Evolutionary conservation across 2,888 invertebrate species (phyloP).

Genomic region (Tipula lateralis): DNA sequence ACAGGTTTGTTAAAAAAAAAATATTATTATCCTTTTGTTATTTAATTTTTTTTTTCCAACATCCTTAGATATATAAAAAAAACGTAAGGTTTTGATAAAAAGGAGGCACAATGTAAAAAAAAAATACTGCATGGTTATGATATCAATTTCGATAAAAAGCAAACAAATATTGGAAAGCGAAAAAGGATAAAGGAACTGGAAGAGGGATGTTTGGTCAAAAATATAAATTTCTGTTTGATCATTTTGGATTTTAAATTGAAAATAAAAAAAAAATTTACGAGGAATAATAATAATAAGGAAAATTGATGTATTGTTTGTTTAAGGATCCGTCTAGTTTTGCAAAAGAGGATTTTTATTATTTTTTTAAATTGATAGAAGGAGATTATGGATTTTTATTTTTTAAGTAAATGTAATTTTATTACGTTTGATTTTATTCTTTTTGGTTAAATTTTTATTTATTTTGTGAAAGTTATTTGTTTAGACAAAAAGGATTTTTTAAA

Average conservation of each 20-base stretch:
- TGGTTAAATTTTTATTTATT: slow-evolving; percentile 11
- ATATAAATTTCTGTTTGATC: not conserved
- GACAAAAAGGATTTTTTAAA: not conserved
- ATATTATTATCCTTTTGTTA: not conserved
- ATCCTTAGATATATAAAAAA: not conserved
- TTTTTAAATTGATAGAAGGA: not conserved
- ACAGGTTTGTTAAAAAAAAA: slow-evolving; percentile 9
- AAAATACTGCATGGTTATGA: slow-evolving; percentile 11
- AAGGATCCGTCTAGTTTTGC: not conserved
- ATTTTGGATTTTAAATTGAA: slow-evolving; percentile 1
- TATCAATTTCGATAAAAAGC: slow-evolving; percentile 1
- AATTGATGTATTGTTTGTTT: slow-evolving; percentile 19
- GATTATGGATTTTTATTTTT: not conserved
- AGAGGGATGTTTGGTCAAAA: slow-evolving; percentile 8
- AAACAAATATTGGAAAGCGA: not conserved
- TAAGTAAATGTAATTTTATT: slow-evolving; percentile 19
- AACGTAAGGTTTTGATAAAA: not conserved
- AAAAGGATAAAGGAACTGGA: not conserved
- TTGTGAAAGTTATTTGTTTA: not conserved
- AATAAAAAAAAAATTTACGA: not conserved
- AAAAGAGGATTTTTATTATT: not conserved
- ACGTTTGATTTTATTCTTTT: slow-evolving; percentile 6
- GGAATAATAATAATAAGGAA: not conserved
- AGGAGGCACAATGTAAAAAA: not conserved
- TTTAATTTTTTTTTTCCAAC: not conserved